Evolutionary conservation across 2,888 invertebrate species (phyloP).

Genomic region (Drosophila meridionalis): DNA sequence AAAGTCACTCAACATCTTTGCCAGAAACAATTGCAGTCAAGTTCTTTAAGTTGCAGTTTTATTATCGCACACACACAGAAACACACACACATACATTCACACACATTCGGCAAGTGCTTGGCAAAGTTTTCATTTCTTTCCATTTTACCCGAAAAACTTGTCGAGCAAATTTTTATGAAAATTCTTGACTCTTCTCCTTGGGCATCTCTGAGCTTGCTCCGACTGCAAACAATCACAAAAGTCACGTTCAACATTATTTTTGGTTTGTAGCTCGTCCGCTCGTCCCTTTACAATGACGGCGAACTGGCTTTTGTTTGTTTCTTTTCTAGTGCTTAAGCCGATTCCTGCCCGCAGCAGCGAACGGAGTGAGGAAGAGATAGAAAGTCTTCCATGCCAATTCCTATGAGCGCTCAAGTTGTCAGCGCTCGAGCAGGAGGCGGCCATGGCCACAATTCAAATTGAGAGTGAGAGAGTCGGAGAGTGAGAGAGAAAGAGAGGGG

Average conservation of each 20-base stretch:
- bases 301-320: constrained; percentile 77
- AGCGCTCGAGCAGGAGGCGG: constrained; percentile 37
- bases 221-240: constrained; percentile 77
- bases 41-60: constrained; percentile 80
- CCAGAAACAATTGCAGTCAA: constrained; percentile 79
- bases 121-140: constrained; percentile 73
- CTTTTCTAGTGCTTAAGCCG: constrained; percentile 77
- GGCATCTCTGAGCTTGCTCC: not conserved
- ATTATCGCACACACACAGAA: constrained; percentile 61
- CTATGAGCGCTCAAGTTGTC: constrained; percentile 73
- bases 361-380: not conserved
- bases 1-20: constrained; percentile 79
- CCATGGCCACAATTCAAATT: constrained; percentile 74
- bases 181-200: constrained; percentile 54
- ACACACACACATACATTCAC: constrained; percentile 8
- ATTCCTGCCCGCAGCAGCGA: constrained; percentile 31
- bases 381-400: constrained; percentile 58
- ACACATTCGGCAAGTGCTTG: constrained; percentile 41
- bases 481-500: not conserved
- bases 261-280: constrained; percentile 75
- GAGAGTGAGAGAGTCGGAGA: constrained; percentile 20
- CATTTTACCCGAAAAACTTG: constrained; percentile 67
- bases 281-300: constrained; percentile 67
- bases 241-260: constrained; percentile 81
- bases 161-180: constrained; percentile 79